Percentiles rank a stretch among this genome's conserved stretches.
Conservation (phyloP, 2,888 invertebrate species). For the Agrypnus murinus region DNA sequence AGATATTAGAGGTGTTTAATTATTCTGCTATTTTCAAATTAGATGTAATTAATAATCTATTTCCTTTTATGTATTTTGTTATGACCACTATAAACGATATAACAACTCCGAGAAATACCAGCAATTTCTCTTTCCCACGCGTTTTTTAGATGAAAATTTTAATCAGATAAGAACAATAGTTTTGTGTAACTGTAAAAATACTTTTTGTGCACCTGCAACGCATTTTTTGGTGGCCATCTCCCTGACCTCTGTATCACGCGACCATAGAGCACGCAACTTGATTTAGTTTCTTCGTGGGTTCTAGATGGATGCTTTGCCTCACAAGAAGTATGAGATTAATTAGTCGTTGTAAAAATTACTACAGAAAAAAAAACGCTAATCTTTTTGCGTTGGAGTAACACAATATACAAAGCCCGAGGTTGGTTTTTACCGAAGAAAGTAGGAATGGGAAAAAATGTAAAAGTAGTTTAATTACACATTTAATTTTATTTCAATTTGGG, state of each 20-base stretch:
- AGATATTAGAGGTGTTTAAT: conserved; percentile 41
- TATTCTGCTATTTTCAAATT: conserved; percentile 24
- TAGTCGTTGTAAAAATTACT: conserved; percentile 31
- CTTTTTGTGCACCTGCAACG: conserved; percentile 52
- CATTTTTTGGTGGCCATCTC: conserved; percentile 49
- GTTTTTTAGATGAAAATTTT: conserved; percentile 45
- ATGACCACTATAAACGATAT: background rate
- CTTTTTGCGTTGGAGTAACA: conserved; percentile 33
- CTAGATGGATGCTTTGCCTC: conserved; percentile 47
- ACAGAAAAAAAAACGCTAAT: conserved; percentile 31
- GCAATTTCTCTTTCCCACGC: conserved; percentile 50
- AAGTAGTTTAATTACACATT: too few species aligned
- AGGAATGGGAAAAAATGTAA: background rate
- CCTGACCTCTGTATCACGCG: conserved; percentile 50
- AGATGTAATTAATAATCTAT: conserved; percentile 37
- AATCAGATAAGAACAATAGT: conserved; percentile 53
- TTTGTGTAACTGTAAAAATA: conserved; percentile 51
- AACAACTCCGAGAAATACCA: conserved; percentile 40
- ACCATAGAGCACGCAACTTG: conserved; percentile 53
- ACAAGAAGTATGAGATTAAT: conserved; percentile 50
- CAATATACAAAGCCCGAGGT: background rate
- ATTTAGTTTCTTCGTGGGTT: conserved; percentile 50
- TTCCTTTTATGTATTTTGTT: conserved; percentile 23
- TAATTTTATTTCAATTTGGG: too few species aligned
- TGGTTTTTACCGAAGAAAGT: conserved; percentile 4